Evolutionary conservation across 1,140 invertebrate species (phyloP), one percentile per base, ranked within the genome.

Genomic region (Araneus ventricosus): DNA sequence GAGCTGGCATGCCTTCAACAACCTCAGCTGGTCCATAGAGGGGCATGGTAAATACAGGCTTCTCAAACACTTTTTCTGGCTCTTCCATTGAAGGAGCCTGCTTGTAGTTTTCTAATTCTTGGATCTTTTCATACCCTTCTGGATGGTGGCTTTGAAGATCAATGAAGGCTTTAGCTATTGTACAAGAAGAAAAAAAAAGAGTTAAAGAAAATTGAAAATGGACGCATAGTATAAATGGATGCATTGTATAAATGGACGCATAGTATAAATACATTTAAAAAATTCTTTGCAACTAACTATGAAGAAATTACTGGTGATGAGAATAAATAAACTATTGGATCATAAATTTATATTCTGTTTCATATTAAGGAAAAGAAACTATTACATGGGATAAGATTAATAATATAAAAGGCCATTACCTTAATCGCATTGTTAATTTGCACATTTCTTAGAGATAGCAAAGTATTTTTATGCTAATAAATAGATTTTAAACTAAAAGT

Each of bases 91-190:
- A 97, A 89, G 96, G 96, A 94, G 96, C 95, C 94, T 94, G 93
- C 84, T 95, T 95, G 20, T 97, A 97, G 94, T 97, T 97, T 96
- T 99, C 99, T 94, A 99, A 96, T 94, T 98, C 97, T 94, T 98
- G 97, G 93, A 99, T 99, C 95, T 98, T n/a, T n/a, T n/a, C n/a
- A n/a, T n/a, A n/a, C n/a, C 99, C 98, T 96, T 99, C 98, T 63
- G 98, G 98, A 96, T 99, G 98, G 95, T 99, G 98, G 20, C 98
- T 98, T 57, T 99, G n/a, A 94, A 98, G 96, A 95, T 98, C 97
- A 94, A 99, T 98, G 94, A 96, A 97, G 80, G 97, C 97, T 96
- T 99, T 98, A 70, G 97, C 97, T 97, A 94, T 95, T 84, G 94
- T 0, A 34, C 59, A 94, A 93, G 94, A 94, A 94, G n/a, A n/a